Percentiles rank a stretch among this genome's conserved stretches.
Conservation (phyloP, 2,113 vertebrate species). For the Progne subis region DNA sequence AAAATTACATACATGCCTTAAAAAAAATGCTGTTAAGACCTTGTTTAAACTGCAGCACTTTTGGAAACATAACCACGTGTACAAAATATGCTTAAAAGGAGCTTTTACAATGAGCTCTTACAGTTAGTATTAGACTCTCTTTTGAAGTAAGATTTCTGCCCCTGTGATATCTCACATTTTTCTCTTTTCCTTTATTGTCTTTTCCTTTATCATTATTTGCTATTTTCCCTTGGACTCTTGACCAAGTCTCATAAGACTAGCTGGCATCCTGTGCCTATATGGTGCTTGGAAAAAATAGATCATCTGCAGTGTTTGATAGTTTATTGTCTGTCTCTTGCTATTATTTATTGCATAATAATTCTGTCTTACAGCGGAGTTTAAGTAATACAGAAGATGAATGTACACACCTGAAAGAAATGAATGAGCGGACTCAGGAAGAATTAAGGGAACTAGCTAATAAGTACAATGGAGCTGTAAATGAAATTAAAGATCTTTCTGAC, state of each 20-base stretch:
- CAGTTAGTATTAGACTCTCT: not conserved
- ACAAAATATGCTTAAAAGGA: not conserved
- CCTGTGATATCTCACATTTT: rapidly evolving
- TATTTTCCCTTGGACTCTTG: not conserved
- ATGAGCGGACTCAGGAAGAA: constrained; percentile 94
- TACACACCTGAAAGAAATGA: constrained; percentile 98
- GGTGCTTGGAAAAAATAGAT: not conserved
- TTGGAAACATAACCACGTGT: not conserved
- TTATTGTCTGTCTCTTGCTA: not conserved
- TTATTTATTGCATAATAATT: not conserved
- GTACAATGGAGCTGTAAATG: constrained; percentile 95
- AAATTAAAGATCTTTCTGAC: constrained; percentile 96
- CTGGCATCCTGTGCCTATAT: not conserved
- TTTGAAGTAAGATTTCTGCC: not conserved
- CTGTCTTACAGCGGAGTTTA: constrained; percentile 85
- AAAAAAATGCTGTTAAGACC: not conserved
- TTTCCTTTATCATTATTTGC: not conserved
- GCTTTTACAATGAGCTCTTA: not conserved
- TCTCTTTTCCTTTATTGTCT: not conserved
- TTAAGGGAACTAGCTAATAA: constrained; percentile 94
- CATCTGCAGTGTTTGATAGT: not conserved
- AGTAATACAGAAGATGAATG: constrained; percentile 99
- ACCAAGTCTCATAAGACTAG: not conserved
- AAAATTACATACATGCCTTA: not conserved
- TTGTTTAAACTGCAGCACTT: not conserved